Evolutionary conservation across 2,113 vertebrate genomes (phyloP).

Genomic region (Sphyrna mokarran): DNA sequence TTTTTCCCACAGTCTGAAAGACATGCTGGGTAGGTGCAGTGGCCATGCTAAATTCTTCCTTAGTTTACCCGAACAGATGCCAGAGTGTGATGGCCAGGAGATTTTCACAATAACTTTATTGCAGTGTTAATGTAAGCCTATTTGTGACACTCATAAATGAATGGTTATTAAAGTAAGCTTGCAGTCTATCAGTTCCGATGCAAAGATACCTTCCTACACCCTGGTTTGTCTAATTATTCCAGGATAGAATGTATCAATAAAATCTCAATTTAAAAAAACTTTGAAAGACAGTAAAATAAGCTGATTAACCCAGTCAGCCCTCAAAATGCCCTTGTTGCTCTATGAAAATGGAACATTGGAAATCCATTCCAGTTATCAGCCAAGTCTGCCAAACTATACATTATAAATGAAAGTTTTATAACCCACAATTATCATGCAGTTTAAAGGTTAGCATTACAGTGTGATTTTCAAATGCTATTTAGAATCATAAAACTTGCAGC

Average conservation of each 20-base stretch:
- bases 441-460: background rate
- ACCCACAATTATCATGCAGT: background rate
- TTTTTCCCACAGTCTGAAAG: no score
- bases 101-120: no score
- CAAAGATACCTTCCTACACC: background rate
- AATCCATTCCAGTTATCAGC: background rate
- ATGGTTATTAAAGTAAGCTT: background rate
- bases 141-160: no score
- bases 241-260: background rate
- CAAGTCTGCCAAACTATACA: background rate
- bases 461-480: background rate
- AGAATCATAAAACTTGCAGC: background rate
- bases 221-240: background rate
- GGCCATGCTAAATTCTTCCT: no score
- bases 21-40: no score
- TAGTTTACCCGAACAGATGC: no score
- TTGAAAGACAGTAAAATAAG: background rate
- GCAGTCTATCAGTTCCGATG: background rate
- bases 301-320: background rate
- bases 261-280: background rate
- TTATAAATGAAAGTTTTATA: background rate
- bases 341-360: background rate
- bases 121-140: no score
- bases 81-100: no score
- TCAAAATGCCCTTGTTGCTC: background rate